Base-by-base conservation (phyloP, 2,113 vertebrate genomes). In the Tenebrosternarchus preto region DNA sequence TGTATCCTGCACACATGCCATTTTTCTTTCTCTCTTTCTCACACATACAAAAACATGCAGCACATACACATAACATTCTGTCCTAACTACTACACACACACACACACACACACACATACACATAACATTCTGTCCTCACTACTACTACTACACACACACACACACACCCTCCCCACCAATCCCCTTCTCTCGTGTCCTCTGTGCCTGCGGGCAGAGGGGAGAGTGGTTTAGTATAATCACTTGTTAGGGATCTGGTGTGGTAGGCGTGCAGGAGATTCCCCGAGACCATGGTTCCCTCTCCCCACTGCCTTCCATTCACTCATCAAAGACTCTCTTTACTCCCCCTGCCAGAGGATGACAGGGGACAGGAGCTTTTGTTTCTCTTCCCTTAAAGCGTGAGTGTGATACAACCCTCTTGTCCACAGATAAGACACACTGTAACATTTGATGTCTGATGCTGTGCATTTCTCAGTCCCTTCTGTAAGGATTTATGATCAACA, bases 161-260 rank as follows among this genome's bases (percentile, higher is more conserved):
- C 33, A 67, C 39, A 53, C 75, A 81, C 19, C 57, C 56, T 66
- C 36, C 27, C 56, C 86, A 88, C 88, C 89, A 90, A 61, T 88
- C 83, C 85, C 91, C 89, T 87, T 87, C 89, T 89, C 88, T 86
- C 86, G 90, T 90, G 89, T 92, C 90, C 89, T 90, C 43, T 50
- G 82, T 90, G 88, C 92, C 91, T 89, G 86, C 64, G 87, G 91
- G 90, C 82, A 85, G 76, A 82, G 68, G 56, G 36, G 46, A 69
- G 67, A 84, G 83, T 82, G 77, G 56, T 78, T 89, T 76, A 43
- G 86, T 92, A 89, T 93, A 94, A 93, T 94, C 90, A 93, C 91
- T 93, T 92, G 91, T 92, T 91, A 90, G 87, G 90, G 90, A 89
- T 90, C 89, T 92, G 88, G 85, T 83, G 85, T 70, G 46, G 73